Evolutionary conservation across 2,888 invertebrate genomes (phyloP), one percentile per base, ranked within the genome.

Genomic region (Agonopterix alstromeriana): DNA sequence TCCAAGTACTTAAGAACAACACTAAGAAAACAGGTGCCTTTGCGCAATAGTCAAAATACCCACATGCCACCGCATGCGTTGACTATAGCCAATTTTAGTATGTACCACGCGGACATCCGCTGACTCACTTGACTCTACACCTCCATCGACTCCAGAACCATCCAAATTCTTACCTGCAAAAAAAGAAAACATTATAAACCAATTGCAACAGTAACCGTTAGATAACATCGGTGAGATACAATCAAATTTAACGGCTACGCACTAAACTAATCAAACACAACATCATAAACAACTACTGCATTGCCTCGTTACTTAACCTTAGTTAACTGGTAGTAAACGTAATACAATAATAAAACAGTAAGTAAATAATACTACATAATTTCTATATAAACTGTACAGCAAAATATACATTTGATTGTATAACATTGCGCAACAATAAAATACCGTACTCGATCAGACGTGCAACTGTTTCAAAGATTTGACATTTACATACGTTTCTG

Each of bases 401-500:
- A 38, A 10, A 38, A 10, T 10, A 38, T 10, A 38, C n/a, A 38
- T 10, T 10, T n/a, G 10, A 38, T 10, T 38, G 10, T 38, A 38
- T n/a, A 38, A 10, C 38, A 10, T 38, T 10, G 38, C 10, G 38
- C 3, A 38, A 10, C 10, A 38, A 27, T 27, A 27, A 27, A 27
- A 40, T 35, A 35, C 27, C 51, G 44, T 45, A 46, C 27, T 48
- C 8, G 51, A 51, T 47, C 38, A 9, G 10, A 38, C n/a, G 9
- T n/a, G 38, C 38, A 38, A 38, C 3, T 38, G 9, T 38, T 38
- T 38, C 38, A n/a, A 38, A 38, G 10, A 59, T 67, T 67, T 77
- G 83, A 83, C 84, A 82, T 83, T 84, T 77, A 82, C 81, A 80
- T 70, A 75, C 76, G 76, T 75, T 76, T 70, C 68, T 70, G 61